phyloP scores from a whole-genome alignment of 2,113 vertebrate species.

The Rhinolophus ferrumequinum region DNA sequence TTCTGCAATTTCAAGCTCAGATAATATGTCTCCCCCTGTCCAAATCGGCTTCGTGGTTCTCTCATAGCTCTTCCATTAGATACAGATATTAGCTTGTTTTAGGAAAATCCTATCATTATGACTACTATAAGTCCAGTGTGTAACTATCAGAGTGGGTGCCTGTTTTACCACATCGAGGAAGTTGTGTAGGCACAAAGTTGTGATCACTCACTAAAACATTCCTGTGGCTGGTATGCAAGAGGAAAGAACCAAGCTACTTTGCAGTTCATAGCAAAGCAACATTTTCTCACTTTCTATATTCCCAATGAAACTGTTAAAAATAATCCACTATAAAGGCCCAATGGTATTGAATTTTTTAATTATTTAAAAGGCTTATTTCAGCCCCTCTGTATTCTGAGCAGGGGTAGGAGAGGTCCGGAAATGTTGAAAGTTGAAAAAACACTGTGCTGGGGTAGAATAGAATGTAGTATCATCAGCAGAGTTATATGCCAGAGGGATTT shows the following conservation, averaged over 20 bases:
- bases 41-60: constrained; percentile 28
- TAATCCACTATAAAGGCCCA: neutral
- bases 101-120: constrained; percentile 22
- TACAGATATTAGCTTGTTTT: neutral
- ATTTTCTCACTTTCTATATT: neutral
- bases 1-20: neutral
- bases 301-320: constrained; percentile 40
- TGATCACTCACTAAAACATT: neutral
- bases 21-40: neutral
- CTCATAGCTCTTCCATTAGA: neutral
- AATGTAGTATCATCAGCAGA: neutral
- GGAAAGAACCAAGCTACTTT: constrained; percentile 9
- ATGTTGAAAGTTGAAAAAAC: neutral
- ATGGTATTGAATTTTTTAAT: neutral
- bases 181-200: neutral
- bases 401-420: neutral
- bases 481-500: neutral
- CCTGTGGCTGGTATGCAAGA: neutral
- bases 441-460: neutral
- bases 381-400: constrained; percentile 3
- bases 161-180: neutral
- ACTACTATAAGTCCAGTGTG: neutral
- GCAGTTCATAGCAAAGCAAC: neutral
- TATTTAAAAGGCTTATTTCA: neutral
- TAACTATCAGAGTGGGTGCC: neutral